These are phyloP conservation scores for Allobates femoralis DNA, from an alignment of 2,797 vertebrate species.

Conservation along the genomic window DNA sequence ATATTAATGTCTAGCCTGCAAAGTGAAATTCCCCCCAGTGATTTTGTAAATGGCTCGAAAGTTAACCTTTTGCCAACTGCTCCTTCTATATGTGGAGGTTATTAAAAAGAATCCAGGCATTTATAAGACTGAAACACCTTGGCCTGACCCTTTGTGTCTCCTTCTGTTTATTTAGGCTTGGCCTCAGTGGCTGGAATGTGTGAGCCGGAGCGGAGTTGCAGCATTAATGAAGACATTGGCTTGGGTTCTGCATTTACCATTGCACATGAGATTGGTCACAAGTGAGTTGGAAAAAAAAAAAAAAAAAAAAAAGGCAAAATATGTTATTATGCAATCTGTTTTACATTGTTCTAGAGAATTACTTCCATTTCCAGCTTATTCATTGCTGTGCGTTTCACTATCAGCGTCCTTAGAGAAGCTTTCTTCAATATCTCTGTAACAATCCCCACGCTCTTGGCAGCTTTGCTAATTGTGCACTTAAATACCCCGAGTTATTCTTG, in stretches of 20 bases:
- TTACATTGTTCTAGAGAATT: slow-evolving; percentile 60
- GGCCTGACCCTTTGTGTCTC: slow-evolving; percentile 87
- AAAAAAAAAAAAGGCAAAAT: slow-evolving; percentile 73
- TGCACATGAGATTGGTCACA: slow-evolving; percentile 98
- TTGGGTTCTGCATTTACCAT: slow-evolving; percentile 98
- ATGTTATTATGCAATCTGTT: slow-evolving; percentile 68
- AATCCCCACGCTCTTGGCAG: background rate
- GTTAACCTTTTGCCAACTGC: slow-evolving; percentile 84
- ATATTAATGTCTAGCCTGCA: slow-evolving; percentile 86
- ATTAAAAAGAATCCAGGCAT: slow-evolving; percentile 82
- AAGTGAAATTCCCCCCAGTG: slow-evolving; percentile 84
- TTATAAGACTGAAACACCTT: slow-evolving; percentile 86
- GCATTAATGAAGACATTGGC: slow-evolving; percentile 99
- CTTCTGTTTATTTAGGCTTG: slow-evolving; percentile 89
- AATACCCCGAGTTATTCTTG: background rate
- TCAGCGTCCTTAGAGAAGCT: slow-evolving; percentile 36
- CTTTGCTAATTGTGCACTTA: slow-evolving; percentile 20
- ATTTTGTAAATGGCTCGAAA: slow-evolving; percentile 84
- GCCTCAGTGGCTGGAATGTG: slow-evolving; percentile 99
- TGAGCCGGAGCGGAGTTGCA: slow-evolving; percentile 98
- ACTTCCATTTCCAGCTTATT: slow-evolving; percentile 57
- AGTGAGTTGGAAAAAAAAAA: slow-evolving; percentile 92
- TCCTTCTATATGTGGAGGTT: slow-evolving; percentile 81
- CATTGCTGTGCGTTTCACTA: slow-evolving; percentile 44
- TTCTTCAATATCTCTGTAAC: slow-evolving; percentile 25